A percentile compares a stretch with the other conserved stretches of the same genome.
These are phyloP conservation scores for Gonioctena quinquepunctata DNA, from an alignment of 1,140 invertebrate species.

Conservation along the genomic window DNA sequence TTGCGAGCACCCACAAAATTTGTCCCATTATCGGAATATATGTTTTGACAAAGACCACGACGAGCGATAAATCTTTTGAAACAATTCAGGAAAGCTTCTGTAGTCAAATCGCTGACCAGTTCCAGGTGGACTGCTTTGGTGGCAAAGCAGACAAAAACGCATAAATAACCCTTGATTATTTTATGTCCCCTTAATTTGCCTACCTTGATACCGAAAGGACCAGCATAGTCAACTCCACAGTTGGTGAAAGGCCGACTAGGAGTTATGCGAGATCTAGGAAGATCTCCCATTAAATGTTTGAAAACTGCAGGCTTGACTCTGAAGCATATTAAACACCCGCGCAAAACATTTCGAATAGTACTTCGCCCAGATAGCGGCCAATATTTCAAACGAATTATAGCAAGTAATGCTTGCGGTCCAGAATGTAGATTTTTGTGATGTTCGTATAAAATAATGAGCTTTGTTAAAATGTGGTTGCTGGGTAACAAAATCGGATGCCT, in stretches of 20 bases:
- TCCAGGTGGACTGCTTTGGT: conserved; percentile 56
- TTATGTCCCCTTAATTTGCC: conserved; percentile 33
- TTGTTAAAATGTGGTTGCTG: conserved; percentile 35
- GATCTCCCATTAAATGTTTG: conserved; percentile 24
- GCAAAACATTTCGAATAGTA: conserved; percentile 17
- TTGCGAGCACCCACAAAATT: conserved; percentile 49
- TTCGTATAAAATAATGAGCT: conserved; percentile 33
- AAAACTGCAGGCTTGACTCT: background rate
- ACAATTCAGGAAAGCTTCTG: conserved; percentile 49
- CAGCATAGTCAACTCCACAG: conserved; percentile 31
- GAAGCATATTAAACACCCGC: conserved; percentile 19
- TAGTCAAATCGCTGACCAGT: conserved; percentile 44
- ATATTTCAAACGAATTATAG: conserved; percentile 35
- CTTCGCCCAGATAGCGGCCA: conserved; percentile 36
- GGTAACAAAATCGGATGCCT: conserved; percentile 33
- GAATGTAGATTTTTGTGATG: conserved; percentile 41
- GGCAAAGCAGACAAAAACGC: conserved; percentile 27
- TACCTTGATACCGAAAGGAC: conserved; percentile 53
- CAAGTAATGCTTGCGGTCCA: conserved; percentile 36
- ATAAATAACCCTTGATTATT: conserved; percentile 31
- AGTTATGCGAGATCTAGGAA: conserved; percentile 39
- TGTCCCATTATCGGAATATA: conserved; percentile 53
- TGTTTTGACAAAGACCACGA: conserved; percentile 37
- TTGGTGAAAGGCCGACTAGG: conserved; percentile 6
- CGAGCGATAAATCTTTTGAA: conserved; percentile 51